These are phyloP conservation scores for Pristionchus fissidentatus DNA, from an alignment of 2,888 invertebrate genomes.

Conservation along the genomic window DNA sequence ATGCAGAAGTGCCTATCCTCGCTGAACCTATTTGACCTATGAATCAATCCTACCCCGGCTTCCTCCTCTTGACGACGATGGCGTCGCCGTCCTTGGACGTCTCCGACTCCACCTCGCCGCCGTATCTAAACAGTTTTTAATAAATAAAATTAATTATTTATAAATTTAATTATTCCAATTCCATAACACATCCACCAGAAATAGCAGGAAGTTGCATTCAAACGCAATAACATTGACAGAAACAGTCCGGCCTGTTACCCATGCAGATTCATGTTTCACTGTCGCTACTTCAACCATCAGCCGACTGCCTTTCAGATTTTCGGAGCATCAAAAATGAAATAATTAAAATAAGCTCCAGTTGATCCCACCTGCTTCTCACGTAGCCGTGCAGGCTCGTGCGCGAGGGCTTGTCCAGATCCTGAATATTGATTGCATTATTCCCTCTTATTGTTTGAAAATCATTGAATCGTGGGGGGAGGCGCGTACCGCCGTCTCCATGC, in stretches of 20 bases:
- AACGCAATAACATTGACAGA: too few species aligned
- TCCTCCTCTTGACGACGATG: constrained; percentile 39
- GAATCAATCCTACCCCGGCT: constrained; percentile 21
- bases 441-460: too few species aligned
- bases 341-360: too few species aligned
- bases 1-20: too few species aligned
- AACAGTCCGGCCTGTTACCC: too few species aligned
- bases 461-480: neutral
- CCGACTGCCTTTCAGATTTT: neutral
- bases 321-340: neutral
- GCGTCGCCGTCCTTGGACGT: neutral
- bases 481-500: neutral
- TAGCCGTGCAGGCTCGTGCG: constrained; percentile 22
- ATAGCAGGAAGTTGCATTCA: too few species aligned
- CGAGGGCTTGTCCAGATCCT: constrained; percentile 37
- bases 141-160: neutral
- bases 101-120: constrained; percentile 31
- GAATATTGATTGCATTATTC: neutral
- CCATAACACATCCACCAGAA: too few species aligned
- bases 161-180: neutral
- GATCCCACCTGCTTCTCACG: constrained; percentile 2
- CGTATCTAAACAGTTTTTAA: neutral
- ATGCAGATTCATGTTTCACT: too few species aligned
- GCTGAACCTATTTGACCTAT: too few species aligned
- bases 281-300: too few species aligned